phyloP scores from a whole-genome alignment of 2,113 vertebrate genomes.

The Osmerus eperlanus region DNA sequence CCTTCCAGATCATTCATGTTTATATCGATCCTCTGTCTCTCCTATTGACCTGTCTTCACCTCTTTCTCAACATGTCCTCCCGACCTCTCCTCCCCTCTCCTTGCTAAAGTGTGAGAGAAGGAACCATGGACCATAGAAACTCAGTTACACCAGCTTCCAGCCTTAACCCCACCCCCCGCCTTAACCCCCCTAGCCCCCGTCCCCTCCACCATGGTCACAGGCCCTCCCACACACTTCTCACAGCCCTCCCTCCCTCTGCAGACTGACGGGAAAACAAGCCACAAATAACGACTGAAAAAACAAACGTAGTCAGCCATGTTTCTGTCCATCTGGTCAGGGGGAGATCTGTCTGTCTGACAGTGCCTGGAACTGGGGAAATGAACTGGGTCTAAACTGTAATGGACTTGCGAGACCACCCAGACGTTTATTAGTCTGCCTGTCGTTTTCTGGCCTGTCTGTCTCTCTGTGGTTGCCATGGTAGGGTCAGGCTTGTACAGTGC shows the following conservation, averaged over 20 bases:
- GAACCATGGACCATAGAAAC: conserved; percentile 51
- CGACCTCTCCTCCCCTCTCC: conserved; percentile 17
- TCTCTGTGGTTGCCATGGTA: conserved; percentile 48
- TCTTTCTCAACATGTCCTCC: conserved; percentile 31
- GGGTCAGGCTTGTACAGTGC: conserved; percentile 70
- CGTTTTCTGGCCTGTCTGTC: no score
- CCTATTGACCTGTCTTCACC: conserved; percentile 18
- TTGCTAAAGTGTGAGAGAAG: conserved; percentile 52
- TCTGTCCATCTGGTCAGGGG: no score
- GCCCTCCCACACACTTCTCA: neutral
- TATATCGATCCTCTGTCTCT: conserved; percentile 1
- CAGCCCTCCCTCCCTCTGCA: conserved; percentile 8
- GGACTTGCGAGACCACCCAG: no score
- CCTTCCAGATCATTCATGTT: conserved; percentile 14
- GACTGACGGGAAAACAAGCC: conserved; percentile 42
- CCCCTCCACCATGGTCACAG: neutral
- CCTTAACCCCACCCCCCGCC: conserved; percentile 46
- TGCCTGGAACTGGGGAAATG: no score
- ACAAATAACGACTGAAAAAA: no score
- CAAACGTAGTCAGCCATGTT: no score
- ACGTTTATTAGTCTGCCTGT: no score
- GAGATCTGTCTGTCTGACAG: no score
- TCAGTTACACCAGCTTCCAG: conserved; percentile 72
- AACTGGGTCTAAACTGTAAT: no score
- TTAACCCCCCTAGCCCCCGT: conserved; percentile 1